Base-by-base conservation (phyloP, 2,113 vertebrate genomes). In the Entelurus aequoreus region DNA sequence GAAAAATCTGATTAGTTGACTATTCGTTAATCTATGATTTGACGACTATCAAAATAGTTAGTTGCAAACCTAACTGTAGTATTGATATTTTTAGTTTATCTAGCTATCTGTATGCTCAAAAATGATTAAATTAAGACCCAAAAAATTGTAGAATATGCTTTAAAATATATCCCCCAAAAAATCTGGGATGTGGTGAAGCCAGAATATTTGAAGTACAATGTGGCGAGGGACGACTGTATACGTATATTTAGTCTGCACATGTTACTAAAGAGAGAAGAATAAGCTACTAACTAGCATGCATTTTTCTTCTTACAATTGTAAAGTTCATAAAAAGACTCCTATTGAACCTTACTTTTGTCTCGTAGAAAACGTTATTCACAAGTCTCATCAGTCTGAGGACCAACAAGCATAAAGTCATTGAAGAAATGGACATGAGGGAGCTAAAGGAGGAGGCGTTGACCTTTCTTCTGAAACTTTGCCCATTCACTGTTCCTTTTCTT, bases 401-500 rank as follows among this genome's bases (percentile, higher is more conserved):
- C 4, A 63, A 64, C 10, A 59, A 58, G 0, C 93, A 98, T 49
- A 83, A 92, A 0, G 14, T 88, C 9, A 84, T 94, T 38, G 82
- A 89, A 46, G 88, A 87, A 63, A 87, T 91, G 19, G 89, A 91
- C 8, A 95, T 94, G 2, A 75, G 74, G n/a, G 74, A 56, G 11
- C 94, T 99, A 72, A 94, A 91, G 75, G 76, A 88, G 54, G 88
- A 86, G 53, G 88, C 94, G 80, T 76, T 94, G 42, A 68, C 84
- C 7, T 93, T 94, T 64, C 85, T 93, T 12, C 87, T 90, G 72
- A 67, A 46, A 40, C 84, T 94, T 1, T 60, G 90, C 72, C 75
- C 86, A 0, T 36, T 87, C 0, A 71, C 77, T 0, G 87, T 91
- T 66, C 94, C 95, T 0, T 90, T 91, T 70, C 90, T 98, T 56